A percentile compares a stretch with the other conserved stretches of the same genome.
These are phyloP conservation scores for Heteromyza rotundicornis DNA, from an alignment of 2,888 invertebrate species.

Conservation along the genomic window DNA sequence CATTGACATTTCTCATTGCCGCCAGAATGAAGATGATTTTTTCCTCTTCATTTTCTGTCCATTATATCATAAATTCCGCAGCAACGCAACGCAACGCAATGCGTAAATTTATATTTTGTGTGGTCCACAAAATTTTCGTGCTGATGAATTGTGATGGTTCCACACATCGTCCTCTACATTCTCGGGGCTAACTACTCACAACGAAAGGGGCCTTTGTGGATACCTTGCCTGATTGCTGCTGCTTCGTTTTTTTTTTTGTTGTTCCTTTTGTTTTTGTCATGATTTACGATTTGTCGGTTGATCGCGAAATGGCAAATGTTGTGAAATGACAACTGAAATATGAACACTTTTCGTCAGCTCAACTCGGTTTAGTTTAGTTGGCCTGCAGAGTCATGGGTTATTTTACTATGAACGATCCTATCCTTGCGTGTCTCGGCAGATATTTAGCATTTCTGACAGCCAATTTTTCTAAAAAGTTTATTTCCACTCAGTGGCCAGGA, in stretches of 20 bases:
- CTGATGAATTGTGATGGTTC: conserved; percentile 24
- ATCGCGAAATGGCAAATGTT: conserved; percentile 28
- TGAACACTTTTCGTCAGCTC: conserved; percentile 25
- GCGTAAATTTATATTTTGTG: conserved; percentile 25
- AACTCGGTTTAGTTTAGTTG: background rate
- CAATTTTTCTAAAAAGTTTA: conserved; percentile 20
- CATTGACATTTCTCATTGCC: conserved; percentile 25
- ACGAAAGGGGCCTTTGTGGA: too few relatives aligned
- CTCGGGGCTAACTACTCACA: background rate
- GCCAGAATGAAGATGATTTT: background rate
- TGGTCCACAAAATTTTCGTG: conserved; percentile 23
- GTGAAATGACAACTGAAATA: conserved; percentile 32
- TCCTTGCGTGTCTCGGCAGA: background rate
- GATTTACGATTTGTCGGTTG: conserved; percentile 31
- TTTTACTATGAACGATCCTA: background rate
- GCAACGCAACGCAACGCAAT: conserved; percentile 13
- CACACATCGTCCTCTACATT: background rate
- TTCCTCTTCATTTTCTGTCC: background rate
- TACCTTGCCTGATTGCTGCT: too few relatives aligned
- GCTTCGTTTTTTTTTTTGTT: too few relatives aligned
- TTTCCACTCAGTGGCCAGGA: background rate
- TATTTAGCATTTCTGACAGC: conserved; percentile 9
- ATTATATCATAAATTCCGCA: conserved; percentile 20
- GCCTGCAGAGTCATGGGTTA: background rate
- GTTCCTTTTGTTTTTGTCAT: background rate